Base-by-base conservation (phyloP, 2,113 vertebrate species). In the Atlantisia rogersi region DNA sequence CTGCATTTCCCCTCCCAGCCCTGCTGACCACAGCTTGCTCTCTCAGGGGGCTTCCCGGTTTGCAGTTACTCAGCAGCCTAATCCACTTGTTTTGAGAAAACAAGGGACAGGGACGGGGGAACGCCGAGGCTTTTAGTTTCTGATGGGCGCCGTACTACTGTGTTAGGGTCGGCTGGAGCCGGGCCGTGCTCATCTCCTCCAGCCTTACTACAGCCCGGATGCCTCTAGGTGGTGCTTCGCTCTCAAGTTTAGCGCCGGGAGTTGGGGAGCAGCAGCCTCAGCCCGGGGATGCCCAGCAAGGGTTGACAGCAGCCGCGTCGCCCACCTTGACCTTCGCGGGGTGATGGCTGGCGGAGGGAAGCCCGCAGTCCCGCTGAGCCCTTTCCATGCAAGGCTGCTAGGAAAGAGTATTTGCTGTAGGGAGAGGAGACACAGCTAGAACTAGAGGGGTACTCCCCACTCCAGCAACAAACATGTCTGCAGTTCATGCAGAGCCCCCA, bases 211-310 rank as follows among this genome's bases (percentile, higher is more conserved):
- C 78, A 84, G 40, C 62, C 22, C 32, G 52, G 17, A 56, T 12
- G 91, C 97, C 98, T 97, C 97, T 94, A 97, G 98, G 97, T 94
- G 98, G 97, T 96, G 97, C 97, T 96, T 96, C 70, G 63, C 95
- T 91, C 97, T 88, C 83, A 81, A 84, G 35, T 95, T 96, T 89
- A 40, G 15, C 35, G 86, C 79, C 53, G 2, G 70, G 26, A 94
- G 40, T 56, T 11, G 35, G 77, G 85, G 31, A 71, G 63, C 60
- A n/a, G 48, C 60, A 53, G 40, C 59, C n/a, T 19, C 21, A 12
- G 67, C 35, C 37, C 28, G 87, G 37, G 32, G 21, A 85, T 31
- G 44, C 25, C 26, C 35, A 1, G 48, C 8, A 5, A 32, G n/a
- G 1, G 24, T 2, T 37, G 85, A 67, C 78, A 4, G 40, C 31